A percentile compares a stretch with the other conserved stretches of the same genome.
phyloP scores from a whole-genome alignment of 2,888 invertebrate species.

The Andrena bucephala region DNA sequence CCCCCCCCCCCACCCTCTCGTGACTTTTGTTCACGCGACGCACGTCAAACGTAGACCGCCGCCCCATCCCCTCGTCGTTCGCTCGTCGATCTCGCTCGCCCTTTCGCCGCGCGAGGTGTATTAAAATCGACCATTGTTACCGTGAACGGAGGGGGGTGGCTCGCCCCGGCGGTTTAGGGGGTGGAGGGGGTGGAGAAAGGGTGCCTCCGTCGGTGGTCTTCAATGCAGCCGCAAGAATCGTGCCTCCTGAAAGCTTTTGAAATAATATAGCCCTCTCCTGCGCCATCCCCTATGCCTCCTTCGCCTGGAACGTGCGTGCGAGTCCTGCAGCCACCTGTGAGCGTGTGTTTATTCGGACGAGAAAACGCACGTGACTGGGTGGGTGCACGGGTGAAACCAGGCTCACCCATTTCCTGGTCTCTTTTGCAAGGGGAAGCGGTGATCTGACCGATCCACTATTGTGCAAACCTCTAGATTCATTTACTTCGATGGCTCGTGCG shows the following conservation, averaged over 20 bases:
- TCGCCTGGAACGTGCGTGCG: conserved; percentile 17
- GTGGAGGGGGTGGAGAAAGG: conserved; percentile 21
- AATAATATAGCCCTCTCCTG: conserved; percentile 68
- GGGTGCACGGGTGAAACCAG: neutral
- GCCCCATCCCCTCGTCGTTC: conserved; percentile 6
- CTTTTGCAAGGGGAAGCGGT: neutral
- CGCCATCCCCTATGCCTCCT: conserved; percentile 11
- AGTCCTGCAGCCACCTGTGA: conserved; percentile 64
- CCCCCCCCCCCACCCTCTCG: conserved; percentile 3
- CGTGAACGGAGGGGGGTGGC: conserved; percentile 33
- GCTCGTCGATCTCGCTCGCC: conserved; percentile 37
- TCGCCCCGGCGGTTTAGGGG: conserved; percentile 29
- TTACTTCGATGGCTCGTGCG: too few relatives aligned
- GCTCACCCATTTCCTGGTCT: neutral
- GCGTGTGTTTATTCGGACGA: conserved; percentile 48
- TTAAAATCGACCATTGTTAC: conserved; percentile 78
- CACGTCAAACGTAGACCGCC: conserved; percentile 70
- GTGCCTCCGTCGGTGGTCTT: conserved; percentile 64
- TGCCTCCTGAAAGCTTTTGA: conserved; percentile 72
- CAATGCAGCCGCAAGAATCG: conserved; percentile 75
- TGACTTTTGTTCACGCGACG: conserved; percentile 76
- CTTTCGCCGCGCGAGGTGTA: conserved; percentile 68
- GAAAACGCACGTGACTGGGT: conserved; percentile 48
- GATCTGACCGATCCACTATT: neutral
- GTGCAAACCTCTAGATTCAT: neutral